These are phyloP conservation scores for Poecilia picta DNA, from an alignment of 2,797 vertebrate species.

Conservation along the genomic window DNA sequence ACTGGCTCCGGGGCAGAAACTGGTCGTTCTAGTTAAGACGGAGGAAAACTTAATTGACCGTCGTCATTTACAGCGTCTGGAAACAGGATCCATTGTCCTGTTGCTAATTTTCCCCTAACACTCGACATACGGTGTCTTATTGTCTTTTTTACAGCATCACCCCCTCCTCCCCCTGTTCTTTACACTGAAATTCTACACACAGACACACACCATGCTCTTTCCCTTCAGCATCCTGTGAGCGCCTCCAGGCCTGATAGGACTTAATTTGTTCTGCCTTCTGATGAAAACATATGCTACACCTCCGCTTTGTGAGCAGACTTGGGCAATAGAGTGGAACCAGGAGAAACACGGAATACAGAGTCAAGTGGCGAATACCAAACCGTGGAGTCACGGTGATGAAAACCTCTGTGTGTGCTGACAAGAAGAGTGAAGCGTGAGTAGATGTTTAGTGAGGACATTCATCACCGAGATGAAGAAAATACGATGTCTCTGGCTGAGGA, in stretches of 20 bases:
- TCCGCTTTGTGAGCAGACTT: slow-evolving; percentile 55
- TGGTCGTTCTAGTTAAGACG: slow-evolving; percentile 6
- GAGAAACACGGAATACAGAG: slow-evolving; percentile 29
- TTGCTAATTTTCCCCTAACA: slow-evolving; percentile 55
- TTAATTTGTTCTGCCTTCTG: slow-evolving; percentile 57
- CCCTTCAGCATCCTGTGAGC: slow-evolving; percentile 25
- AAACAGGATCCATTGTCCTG: slow-evolving; percentile 37
- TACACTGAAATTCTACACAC: neutral
- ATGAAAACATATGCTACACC: slow-evolving; percentile 62
- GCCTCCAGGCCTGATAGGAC: slow-evolving; percentile 56
- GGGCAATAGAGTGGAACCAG: slow-evolving; percentile 49
- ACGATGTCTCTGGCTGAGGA: neutral
- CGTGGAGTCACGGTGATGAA: slow-evolving; percentile 42
- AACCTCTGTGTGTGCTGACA: slow-evolving; percentile 43
- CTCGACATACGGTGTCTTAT: slow-evolving; percentile 10
- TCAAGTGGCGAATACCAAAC: slow-evolving; percentile 55
- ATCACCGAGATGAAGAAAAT: slow-evolving; percentile 10
- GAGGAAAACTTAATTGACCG: slow-evolving; percentile 17
- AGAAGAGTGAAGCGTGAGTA: neutral
- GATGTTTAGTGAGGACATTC: slow-evolving; percentile 19
- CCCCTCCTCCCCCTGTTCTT: neutral
- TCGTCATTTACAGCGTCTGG: slow-evolving; percentile 34
- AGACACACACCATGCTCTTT: neutral
- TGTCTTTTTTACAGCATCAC: slow-evolving; percentile 2
- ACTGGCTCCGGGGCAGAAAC: slow-evolving; percentile 14